phyloP scores from a whole-genome alignment of 2,113 vertebrate genomes.

The Artemisiospiza belli region DNA sequence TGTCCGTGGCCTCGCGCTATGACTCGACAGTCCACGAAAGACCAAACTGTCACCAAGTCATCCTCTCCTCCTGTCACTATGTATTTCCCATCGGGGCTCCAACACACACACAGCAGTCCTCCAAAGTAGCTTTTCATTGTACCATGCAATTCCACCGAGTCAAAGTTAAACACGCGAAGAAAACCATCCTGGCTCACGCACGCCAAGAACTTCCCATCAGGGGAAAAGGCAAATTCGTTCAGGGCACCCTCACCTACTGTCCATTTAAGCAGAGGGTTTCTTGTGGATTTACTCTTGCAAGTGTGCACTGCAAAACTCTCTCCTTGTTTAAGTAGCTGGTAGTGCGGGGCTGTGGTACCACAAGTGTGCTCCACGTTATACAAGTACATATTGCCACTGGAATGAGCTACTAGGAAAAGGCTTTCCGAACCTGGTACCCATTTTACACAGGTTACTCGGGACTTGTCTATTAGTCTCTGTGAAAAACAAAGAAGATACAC shows the following conservation, averaged over 20 bases:
- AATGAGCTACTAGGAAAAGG: conserved; percentile 97
- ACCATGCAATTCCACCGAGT: conserved; percentile 93
- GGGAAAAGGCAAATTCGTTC: conserved; percentile 98
- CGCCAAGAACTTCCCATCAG: conserved; percentile 95
- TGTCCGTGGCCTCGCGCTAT: conserved; percentile 96
- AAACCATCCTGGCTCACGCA: conserved; percentile 98
- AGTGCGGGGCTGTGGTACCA: conserved; percentile 94
- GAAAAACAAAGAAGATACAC: conserved; percentile 74
- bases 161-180: conserved; percentile 95
- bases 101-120: conserved; percentile 96
- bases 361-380: conserved; percentile 98
- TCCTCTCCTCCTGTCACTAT: conserved; percentile 97
- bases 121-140: conserved; percentile 99
- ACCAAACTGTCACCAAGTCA: conserved; percentile 98
- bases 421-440: conserved; percentile 99
- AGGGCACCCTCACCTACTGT: conserved; percentile 96
- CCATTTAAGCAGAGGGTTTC: conserved; percentile 97
- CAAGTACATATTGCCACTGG: conserved; percentile 96
- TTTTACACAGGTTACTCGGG: conserved; percentile 95
- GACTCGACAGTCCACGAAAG: conserved; percentile 92
- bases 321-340: conserved; percentile 98
- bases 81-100: conserved; percentile 97
- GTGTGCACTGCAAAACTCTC: conserved; percentile 96
- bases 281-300: conserved; percentile 98
- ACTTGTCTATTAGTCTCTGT: conserved; percentile 99